A percentile compares a stretch with the other conserved stretches of the same genome.
Conservation (phyloP, 2,888 invertebrate genomes). For the Cerceris ruficornis region DNA sequence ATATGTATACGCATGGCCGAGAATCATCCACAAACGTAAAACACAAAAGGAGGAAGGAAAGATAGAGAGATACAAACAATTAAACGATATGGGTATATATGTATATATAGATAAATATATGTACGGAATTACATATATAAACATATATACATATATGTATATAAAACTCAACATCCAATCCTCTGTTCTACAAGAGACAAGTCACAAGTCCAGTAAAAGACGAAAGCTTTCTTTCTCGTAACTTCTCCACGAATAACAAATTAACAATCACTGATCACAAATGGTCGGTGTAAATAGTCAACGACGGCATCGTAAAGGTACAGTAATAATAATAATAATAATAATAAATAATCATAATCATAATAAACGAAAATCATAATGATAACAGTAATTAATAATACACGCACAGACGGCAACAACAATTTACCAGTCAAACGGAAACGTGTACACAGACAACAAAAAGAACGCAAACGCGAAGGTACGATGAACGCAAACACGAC, state of each 20-base stretch:
- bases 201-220: slow-evolving; percentile 59
- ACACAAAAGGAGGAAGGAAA: not conserved
- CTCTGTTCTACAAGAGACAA: slow-evolving; percentile 60
- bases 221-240: slow-evolving; percentile 53
- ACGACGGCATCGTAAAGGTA: slow-evolving; percentile 29
- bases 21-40: slow-evolving; percentile 40
- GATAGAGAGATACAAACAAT: slow-evolving; percentile 17
- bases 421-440: slow-evolving; percentile 48
- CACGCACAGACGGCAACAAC: slow-evolving; percentile 47
- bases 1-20: slow-evolving; percentile 43
- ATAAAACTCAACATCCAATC: slow-evolving; percentile 62
- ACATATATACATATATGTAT: slow-evolving; percentile 24
- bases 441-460: slow-evolving; percentile 8
- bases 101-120: slow-evolving; percentile 23
- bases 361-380: too few species aligned
- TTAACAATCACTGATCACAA: slow-evolving; percentile 39
- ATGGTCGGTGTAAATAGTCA: slow-evolving; percentile 28
- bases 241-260: slow-evolving; percentile 35
- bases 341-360: too few species aligned
- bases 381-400: too few species aligned
- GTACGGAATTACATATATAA: not conserved
- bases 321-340: not conserved
- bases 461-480: slow-evolving; percentile 35
- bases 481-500: slow-evolving; percentile 18
- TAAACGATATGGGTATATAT: slow-evolving; percentile 23